These are phyloP conservation scores for Lynx canadensis DNA, from an alignment of 2,113 vertebrate species.

Conservation along the genomic window DNA sequence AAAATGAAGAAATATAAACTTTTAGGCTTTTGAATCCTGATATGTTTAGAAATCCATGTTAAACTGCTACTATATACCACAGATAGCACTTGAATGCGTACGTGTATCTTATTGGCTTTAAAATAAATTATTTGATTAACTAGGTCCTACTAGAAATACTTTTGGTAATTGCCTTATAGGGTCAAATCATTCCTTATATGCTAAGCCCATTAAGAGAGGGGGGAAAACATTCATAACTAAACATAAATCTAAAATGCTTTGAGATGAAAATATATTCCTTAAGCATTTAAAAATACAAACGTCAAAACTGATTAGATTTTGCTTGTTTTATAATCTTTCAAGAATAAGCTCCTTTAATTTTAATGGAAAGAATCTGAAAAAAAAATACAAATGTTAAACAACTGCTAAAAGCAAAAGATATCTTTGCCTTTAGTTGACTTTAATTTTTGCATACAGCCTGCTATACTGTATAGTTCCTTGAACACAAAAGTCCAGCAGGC, in stretches of 20 bases:
- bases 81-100: neutral
- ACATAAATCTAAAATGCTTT: neutral
- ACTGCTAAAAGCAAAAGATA: neutral
- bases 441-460: neutral
- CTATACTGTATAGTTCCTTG: neutral
- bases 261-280: neutral
- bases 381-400: neutral
- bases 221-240: neutral
- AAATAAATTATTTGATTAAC: neutral
- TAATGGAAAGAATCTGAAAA: neutral
- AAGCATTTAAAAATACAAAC: neutral
- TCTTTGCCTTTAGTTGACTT: neutral
- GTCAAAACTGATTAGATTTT: neutral
- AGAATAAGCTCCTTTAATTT: slow-evolving; percentile 13
- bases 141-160: neutral
- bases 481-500: neutral
- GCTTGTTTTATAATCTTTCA: neutral
- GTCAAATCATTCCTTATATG: neutral
- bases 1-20: neutral
- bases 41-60: neutral
- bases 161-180: neutral
- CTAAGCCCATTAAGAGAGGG: neutral
- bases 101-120: neutral
- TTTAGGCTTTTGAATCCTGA: neutral
- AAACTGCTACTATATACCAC: neutral